Percentiles rank a stretch among this genome's conserved stretches.
These are phyloP conservation scores for Phymanthus crucifer DNA, from an alignment of 92 coral and sea anemone genomes.

Conservation along the genomic window DNA sequence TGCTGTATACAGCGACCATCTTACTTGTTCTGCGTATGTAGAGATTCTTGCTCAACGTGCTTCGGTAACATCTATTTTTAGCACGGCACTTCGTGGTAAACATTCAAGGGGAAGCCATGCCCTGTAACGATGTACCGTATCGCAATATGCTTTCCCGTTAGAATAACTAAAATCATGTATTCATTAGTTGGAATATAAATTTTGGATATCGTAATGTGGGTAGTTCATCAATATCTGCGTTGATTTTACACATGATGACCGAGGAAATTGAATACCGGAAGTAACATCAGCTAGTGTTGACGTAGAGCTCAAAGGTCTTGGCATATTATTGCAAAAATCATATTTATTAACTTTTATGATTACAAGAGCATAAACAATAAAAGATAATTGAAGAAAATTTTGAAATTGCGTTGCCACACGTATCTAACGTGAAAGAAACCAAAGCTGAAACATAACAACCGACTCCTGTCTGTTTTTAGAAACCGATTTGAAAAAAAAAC, in stretches of 20 bases:
- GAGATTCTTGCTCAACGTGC: not conserved
- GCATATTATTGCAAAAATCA: not conserved
- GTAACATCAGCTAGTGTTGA: not conserved
- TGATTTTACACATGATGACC: too few species aligned
- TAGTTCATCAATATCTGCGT: too few species aligned
- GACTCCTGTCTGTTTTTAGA: too few species aligned
- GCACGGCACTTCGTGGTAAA: not conserved
- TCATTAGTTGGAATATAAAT: not conserved
- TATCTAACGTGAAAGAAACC: too few species aligned
- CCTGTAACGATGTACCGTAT: too few species aligned
- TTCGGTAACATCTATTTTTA: not conserved
- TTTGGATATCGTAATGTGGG: too few species aligned
- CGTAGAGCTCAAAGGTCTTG: not conserved
- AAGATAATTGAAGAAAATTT: not conserved
- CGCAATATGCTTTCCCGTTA: too few species aligned
- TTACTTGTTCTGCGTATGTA: not conserved
- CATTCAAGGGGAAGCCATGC: not conserved
- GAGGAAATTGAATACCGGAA: too few species aligned
- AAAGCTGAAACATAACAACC: too few species aligned
- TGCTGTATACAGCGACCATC: not conserved
- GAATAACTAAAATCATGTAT: too few species aligned
- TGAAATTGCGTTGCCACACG: not conserved
- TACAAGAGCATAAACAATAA: not conserved
- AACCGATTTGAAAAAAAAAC: too few species aligned
- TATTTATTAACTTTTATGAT: not conserved